Base-by-base conservation (phyloP, 2,888 invertebrate species). In the Choristoneura rosaceana region DNA sequence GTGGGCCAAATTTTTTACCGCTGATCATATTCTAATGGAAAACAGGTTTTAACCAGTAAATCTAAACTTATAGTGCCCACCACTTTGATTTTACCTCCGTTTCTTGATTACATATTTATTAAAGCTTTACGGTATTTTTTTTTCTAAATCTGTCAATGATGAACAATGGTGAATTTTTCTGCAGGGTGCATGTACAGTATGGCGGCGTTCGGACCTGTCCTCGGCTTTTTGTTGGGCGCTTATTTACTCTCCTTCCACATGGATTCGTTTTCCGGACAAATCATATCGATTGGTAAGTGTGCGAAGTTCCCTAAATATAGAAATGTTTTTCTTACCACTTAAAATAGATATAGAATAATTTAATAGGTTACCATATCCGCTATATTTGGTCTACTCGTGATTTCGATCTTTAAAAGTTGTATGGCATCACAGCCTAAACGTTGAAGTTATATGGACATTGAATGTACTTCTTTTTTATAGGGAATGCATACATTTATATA, bases 151-250 rank as follows among this genome's bases (percentile, higher is more conserved):
- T 7, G 15, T 17, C 52, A 52, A 17, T 52, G 0, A 17, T 17
- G 0, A 25, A 64, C 75, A 10, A 58, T 41, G 33, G 17, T 60
- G n/a, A 66, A 62, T 78, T 74, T 79, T 78, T 43, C 82, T 94
- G 91, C 88, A 98, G 98, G 98, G 68, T 98, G 98, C 89, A 98
- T 99, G 96, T 99, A 99, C 94, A 98, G 98, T 86, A 98, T 98
- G 97, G 98, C 98, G 62, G 99, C 99, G 0, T 98, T 99, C 87
- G 99, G 99, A 43, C 98, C 99, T n/a, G 98, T 99, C 5, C 95
- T 98, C 65, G 99, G 99, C 64, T 99, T 99, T 87, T 95, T 98
- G 61, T 95, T 98, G 43, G 99, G 99, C 75, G 99, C 98, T 38
- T 98, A 98, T 89, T 94, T 99, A 78, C 94, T 99, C 38, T 97